Evolutionary conservation across 1,140 invertebrate species (phyloP), one percentile per base, ranked within the genome.

Genomic region (Papilio aristodemus): DNA sequence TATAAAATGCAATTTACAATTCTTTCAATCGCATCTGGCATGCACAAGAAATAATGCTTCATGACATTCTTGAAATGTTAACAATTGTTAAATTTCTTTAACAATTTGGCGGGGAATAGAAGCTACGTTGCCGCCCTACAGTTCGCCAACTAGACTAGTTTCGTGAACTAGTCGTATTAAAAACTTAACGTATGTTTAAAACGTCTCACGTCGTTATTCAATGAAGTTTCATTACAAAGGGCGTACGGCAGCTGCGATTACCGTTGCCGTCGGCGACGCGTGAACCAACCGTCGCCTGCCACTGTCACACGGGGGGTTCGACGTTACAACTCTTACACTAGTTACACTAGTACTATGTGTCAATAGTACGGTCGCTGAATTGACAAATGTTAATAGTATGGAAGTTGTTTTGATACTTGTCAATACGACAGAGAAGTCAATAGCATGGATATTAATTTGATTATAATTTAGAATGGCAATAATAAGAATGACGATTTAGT

Each of bases 161-260:
- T 3, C 27, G 27, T 32, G 8, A 62, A 36, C 32, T 62, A 37
- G 32, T 37, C 17, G 32, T 59, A 59, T 36, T 36, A 14, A 50
- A 50, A 59, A 14, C 25, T 59, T 17, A 50, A 50, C 43, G 63
- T 46, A 4, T 39, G 43, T 66, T 50, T 36, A 36, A 43, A 66
- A 66, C 43, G 71, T 63, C 67, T 64, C 62, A 38, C 66, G 64
- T 74, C 43, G 70, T 73, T 68, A 72, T 78, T 70, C 71, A 78
- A 82, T 76, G 69, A 73, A 77, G 71, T 74, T n/a, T n/a, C n/a
- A n/a, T n/a, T 78, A 71, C 71, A 77, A 81, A 79, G 68, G 70
- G 72, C 64, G 64, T 67, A 38, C 64, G 73, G 71, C 79, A 83
- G 81, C 80, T 83, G 81, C 74, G 73, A 71, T 72, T 72, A 74